Base-by-base conservation (phyloP, 2,888 invertebrate genomes). In the Diachrysia chrysitis region DNA sequence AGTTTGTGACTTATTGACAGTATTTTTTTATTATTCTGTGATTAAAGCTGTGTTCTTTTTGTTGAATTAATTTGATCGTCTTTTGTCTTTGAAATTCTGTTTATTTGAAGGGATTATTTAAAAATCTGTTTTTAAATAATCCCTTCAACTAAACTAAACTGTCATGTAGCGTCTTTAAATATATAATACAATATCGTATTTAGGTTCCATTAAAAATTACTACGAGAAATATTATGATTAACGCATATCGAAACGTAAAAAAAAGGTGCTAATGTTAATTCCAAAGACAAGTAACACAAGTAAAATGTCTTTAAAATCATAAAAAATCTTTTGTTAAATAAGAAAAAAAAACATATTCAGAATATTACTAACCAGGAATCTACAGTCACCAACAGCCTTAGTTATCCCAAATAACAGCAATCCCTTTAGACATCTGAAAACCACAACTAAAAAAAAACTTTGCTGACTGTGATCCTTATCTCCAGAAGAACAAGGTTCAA, bases 401-500 rank as follows among this genome's bases (percentile, higher is more conserved):
- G 32, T 17, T 54, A 58, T 56, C 7, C 55, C 29, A 62, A 42
- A 42, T 37, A 42, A 66, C 66, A 58, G 58, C 23, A 63, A 42
- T n/a, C n/a, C 9, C 48, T 62, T 58, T 17, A 23, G 46, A 25
- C 35, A 70, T 51, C 10, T 9, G 12, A 64, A 66, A 65, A 54
- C 64, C 60, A 60, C 35, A 59, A 57, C 16, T 19, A 7, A n/a
- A 62, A 69, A 46, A 66, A 35, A 57, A 58, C 48, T 7, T 35
- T 12, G 6, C 19, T 12, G 25, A 35, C 63, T 42, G 67, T 55
- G 58, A 59, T n/a, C 57, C 56, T 37, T 72, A 69, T 46, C 0
- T 0, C 0, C 1, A 48, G 53, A 12, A 42, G 10, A 7, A 21
- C 78, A 82, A 64, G 61, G 70, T 80, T 51, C 37, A 66, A 73